A percentile compares a stretch with the other conserved stretches of the same genome.
phyloP scores from a whole-genome alignment of 2,888 invertebrate genomes.

The Volucella inflata region DNA sequence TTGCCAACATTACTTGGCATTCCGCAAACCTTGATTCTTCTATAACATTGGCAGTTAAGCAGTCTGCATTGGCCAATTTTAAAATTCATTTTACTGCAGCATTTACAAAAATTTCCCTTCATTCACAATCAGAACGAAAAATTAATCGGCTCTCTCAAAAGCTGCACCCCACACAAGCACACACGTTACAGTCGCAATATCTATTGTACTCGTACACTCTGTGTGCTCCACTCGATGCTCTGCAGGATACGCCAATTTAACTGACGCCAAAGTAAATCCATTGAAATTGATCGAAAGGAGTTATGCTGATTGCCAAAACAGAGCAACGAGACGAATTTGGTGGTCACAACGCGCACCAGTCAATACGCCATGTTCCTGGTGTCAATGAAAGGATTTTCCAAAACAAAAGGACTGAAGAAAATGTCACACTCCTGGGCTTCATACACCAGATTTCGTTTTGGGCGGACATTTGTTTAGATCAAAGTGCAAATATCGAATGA shows the following conservation, averaged over 20 bases:
- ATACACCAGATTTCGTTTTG: constrained; percentile 35
- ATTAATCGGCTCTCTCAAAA: too few relatives aligned
- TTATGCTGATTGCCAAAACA: constrained; percentile 72
- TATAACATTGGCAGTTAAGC: too few relatives aligned
- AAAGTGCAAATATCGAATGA: constrained; percentile 75
- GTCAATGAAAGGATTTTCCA: constrained; percentile 32
- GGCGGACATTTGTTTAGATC: constrained; percentile 74
- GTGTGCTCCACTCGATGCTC: neutral
- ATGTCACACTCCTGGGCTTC: constrained; percentile 41
- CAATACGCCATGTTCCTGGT: constrained; percentile 23
- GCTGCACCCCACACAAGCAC: too few relatives aligned
- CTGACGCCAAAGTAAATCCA: constrained; percentile 71
- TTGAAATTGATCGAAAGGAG: constrained; percentile 74
- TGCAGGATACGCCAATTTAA: constrained; percentile 49
- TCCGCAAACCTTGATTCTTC: too few relatives aligned
- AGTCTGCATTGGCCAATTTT: too few relatives aligned
- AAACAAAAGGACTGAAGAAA: constrained; percentile 55
- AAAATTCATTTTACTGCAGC: too few relatives aligned
- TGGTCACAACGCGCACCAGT: constrained; percentile 35
- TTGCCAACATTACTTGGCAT: too few relatives aligned
- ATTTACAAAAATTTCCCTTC: too few relatives aligned
- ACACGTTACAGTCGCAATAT: too few relatives aligned
- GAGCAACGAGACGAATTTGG: constrained; percentile 68
- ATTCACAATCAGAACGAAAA: too few relatives aligned
- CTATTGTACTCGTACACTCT: too few relatives aligned